Base-by-base conservation (phyloP, 2,113 vertebrate genomes). In the Mus pahari region DNA sequence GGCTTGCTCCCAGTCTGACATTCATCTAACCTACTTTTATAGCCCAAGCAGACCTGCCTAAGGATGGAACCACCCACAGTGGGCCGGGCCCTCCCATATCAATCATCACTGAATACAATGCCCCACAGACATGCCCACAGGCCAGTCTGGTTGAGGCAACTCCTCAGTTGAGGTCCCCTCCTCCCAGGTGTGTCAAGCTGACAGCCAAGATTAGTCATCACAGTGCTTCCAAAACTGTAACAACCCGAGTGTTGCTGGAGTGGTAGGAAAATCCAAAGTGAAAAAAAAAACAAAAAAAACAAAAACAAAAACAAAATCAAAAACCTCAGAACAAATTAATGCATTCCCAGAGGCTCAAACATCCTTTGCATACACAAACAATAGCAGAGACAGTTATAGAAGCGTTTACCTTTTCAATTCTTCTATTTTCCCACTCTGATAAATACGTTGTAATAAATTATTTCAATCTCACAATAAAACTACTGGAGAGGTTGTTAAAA, bases 381-480 rank as follows among this genome's bases (percentile, higher is more conserved):
- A 58, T 71, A 79, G 11, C 33, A 62, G 50, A 73, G 45, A 82
- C 50, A 86, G n/a, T 50, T 90, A 33, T 4, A 0, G 58, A 84
- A 68, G 60, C 20, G 26, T 92, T 90, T 42, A 3, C 14, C 74
- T 62, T 79, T 79, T 92, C 50, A 58, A 26, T 66, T 42, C 39
- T 50, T 96, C n/a, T 77, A 39, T 22, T 60, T 91, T 33, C 75
- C 28, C 19, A 55, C 53, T 48, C 36, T 48, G 78, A 48, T 89
- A 84, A 50, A 48, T 48, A 66, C 10, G 42, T n/a, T 86, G 42
- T n/a, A 79, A 71, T 71, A 19, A 89, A 86, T 86, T 90, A 93
- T 60, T 93, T 79, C 60, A 88, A 86, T 89, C 77, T 77, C 39
- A 48, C 81, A 50, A 64, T 92, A 79, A 88, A 88, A 39, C 70